Base-by-base conservation (phyloP, 2,797 vertebrate genomes). In the Gymnodraco acuticeps region DNA sequence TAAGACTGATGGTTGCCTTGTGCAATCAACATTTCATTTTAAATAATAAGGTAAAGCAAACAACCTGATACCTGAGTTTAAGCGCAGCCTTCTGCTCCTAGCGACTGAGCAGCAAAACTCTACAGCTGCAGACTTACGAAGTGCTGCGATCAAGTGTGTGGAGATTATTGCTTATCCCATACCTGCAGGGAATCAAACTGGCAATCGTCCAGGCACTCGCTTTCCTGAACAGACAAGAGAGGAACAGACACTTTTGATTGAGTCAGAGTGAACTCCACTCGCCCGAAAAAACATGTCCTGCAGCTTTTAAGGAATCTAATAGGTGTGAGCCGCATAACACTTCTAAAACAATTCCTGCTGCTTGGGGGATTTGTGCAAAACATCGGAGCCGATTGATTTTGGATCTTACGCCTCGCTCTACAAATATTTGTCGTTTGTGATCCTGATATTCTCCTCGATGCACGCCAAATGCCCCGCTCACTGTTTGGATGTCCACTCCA, bases 371-470 rank as follows among this genome's bases (percentile, higher is more conserved):
- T 62, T 61, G 47, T 2, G 2, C 4, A 20, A 10, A 52, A 16
- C 38, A 56, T 42, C 51, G 11, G 63, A 69, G 23, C 20, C n/a
- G 43, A 47, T 48, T 52, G 0, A 58, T 73, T 76, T 66, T 69
- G 60, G 55, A 63, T 61, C 1, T 7, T n/a, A n/a, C 5, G 9
- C 51, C 19, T 59, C 20, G 19, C 46, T 17, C 58, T 51, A 41
- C 31, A 64, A 61, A 55, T 54, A 50, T 64, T 23, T 61, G n/a
- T 58, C 38, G 5, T 55, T 17, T 46, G 17, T 41, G 27, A 33
- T 69, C 15, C n/a, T 51, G 43, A 71, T 15, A 10, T 58, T 65
- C 63, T 1, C 66, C 27, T 51, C 6, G 17, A 33, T 76, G 48
- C 16, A 17, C 7, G 2, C 63, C 52, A 11, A 47, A 38, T 54